Evolutionary conservation across 1,140 invertebrate species (phyloP).

Genomic region (Augochlora pura): DNA sequence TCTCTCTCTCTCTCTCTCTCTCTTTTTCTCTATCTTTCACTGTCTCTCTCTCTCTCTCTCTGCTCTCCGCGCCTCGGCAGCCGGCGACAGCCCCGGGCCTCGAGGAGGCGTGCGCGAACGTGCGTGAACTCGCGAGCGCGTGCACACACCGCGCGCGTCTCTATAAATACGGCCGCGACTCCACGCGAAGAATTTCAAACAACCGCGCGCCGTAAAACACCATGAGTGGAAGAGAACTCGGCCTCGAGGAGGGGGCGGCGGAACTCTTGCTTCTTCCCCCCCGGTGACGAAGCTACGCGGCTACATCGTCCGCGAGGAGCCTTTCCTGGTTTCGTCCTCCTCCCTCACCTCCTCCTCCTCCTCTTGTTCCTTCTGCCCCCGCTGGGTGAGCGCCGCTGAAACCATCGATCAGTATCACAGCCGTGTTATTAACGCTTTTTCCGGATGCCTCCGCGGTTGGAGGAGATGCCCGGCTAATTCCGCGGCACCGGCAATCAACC

Average conservation of each 20-base stretch:
- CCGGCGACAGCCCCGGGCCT: too few relatives aligned
- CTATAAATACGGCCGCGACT: slow-evolving; percentile 64
- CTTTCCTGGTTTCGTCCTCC: too few relatives aligned
- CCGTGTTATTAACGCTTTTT: slow-evolving; percentile 31
- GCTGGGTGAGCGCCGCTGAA: background rate
- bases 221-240: slow-evolving; percentile 46
- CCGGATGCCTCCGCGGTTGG: background rate
- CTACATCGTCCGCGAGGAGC: background rate
- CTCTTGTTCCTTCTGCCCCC: too few relatives aligned
- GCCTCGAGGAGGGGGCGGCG: slow-evolving; percentile 8
- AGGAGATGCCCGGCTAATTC: slow-evolving; percentile 8
- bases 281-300: background rate
- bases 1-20: too few relatives aligned
- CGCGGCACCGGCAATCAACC: background rate
- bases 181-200: slow-evolving; percentile 64
- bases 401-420: slow-evolving; percentile 26
- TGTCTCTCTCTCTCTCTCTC: too few relatives aligned
- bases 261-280: slow-evolving; percentile 1
- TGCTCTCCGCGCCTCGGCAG: too few relatives aligned
- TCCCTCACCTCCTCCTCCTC: too few relatives aligned
- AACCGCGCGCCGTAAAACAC: slow-evolving; percentile 56
- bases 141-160: slow-evolving; percentile 37
- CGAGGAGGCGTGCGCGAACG: slow-evolving; percentile 17
- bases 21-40: too few relatives aligned
- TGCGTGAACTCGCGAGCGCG: slow-evolving; percentile 46